Conservation (phyloP, 2,113 vertebrate genomes). For the Isurus oxyrinchus region DNA sequence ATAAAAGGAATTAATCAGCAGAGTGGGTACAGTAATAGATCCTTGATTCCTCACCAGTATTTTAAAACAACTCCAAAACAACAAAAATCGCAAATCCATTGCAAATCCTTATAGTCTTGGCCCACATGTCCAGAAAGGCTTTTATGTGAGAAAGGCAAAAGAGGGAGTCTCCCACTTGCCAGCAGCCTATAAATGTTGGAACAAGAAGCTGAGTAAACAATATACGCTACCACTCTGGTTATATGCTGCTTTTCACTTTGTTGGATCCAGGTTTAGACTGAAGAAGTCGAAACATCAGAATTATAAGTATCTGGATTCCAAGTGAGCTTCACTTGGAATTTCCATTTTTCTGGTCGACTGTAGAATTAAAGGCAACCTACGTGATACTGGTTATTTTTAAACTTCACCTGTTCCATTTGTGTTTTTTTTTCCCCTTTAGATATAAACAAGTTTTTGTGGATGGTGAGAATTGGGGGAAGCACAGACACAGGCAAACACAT, state of each 20-base stretch:
- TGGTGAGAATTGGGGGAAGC: slow-evolving; percentile 97
- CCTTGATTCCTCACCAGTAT: not conserved
- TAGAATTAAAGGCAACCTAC: not conserved
- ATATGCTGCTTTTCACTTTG: not conserved
- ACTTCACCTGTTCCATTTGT: not conserved
- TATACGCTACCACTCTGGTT: not conserved
- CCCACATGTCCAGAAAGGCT: not conserved
- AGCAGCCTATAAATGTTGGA: not conserved
- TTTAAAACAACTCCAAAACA: not conserved
- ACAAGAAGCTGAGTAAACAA: not conserved
- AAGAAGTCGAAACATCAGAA: not conserved
- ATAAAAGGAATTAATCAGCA: not conserved
- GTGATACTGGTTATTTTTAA: not conserved
- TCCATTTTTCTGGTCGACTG: not conserved
- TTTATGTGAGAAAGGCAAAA: not conserved
- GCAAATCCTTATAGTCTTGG: not conserved
- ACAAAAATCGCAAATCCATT: not conserved
- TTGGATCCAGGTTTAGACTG: not conserved
- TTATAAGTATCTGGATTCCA: not conserved
- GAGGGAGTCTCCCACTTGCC: not conserved
- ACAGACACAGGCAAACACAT: slow-evolving; percentile 94
- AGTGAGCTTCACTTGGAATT: not conserved
- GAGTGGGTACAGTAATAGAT: not conserved
- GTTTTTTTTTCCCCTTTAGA: slow-evolving; percentile 52
- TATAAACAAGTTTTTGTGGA: slow-evolving; percentile 99